Percentiles rank a stretch among this genome's conserved stretches.
These are phyloP conservation scores for Edolisoma coerulescens DNA, from an alignment of 2,113 vertebrate genomes.

Conservation along the genomic window DNA sequence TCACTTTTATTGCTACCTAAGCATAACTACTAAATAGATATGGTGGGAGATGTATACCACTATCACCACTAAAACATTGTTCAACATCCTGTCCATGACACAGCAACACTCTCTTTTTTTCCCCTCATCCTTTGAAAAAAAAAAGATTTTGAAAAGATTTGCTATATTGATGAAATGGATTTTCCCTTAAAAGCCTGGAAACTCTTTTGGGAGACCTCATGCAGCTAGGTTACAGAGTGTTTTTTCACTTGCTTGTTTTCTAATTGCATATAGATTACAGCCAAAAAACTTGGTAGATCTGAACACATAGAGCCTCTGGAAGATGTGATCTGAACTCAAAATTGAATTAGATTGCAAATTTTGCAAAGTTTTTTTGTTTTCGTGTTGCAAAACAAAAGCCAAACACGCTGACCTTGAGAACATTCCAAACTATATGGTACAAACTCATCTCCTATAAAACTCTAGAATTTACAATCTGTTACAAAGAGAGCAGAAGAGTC, in stretches of 20 bases:
- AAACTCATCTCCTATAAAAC: not conserved
- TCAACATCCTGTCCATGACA: not conserved
- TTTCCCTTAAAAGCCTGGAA: not conserved
- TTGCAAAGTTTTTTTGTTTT: not conserved
- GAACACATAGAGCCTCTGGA: not conserved
- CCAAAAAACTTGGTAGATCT: not conserved
- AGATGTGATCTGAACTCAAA: not conserved
- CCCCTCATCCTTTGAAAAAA: not conserved
- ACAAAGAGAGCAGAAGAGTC: not conserved
- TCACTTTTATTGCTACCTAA: constrained; percentile 45
- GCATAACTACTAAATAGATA: constrained; percentile 7
- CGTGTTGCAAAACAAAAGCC: not conserved
- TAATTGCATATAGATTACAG: not conserved
- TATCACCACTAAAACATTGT: not conserved
- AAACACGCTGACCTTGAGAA: not conserved
- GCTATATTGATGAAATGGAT: not conserved
- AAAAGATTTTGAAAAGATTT: not conserved
- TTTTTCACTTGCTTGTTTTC: not conserved
- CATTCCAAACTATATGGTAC: not conserved
- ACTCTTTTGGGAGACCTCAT: not conserved
- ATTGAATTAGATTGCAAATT: not conserved
- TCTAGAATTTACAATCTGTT: not conserved
- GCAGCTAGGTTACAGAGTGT: not conserved
- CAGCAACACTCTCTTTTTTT: not conserved
- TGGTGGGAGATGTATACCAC: not conserved